phyloP scores from a whole-genome alignment of 2,797 vertebrate species.

The Linurgus olivaceus region DNA sequence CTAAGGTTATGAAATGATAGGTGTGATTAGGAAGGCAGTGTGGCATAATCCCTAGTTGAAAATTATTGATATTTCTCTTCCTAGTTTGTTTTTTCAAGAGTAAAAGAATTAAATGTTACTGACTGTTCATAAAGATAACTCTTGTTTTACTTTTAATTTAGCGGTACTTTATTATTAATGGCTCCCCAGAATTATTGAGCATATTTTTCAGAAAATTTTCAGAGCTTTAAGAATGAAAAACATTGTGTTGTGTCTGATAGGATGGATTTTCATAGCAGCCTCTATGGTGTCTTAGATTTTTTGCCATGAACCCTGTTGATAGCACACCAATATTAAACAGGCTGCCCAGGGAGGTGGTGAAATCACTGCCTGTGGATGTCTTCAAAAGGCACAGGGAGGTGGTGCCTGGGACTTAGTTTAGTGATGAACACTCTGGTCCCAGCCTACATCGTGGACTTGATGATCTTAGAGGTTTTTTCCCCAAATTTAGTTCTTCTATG shows the following conservation, averaged over 20 bases:
- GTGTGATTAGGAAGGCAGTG: not conserved
- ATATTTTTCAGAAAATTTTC: not conserved
- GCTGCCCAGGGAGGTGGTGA: not conserved
- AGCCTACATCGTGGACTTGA: not conserved
- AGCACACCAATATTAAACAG: not conserved
- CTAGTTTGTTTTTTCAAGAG: not conserved
- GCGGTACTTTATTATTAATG: not conserved
- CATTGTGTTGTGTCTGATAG: not conserved
- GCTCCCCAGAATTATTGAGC: not conserved
- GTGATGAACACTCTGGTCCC: rapidly evolving
- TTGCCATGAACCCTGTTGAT: not conserved
- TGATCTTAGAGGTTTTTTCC: not conserved
- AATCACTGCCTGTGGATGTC: not conserved
- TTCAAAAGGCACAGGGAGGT: rapidly evolving
- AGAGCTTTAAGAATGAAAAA: not conserved
- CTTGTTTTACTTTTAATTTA: not conserved
- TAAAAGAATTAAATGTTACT: not conserved
- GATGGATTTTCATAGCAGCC: not conserved
- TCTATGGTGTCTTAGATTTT: not conserved
- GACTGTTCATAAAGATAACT: not conserved
- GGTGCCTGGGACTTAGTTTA: not conserved
- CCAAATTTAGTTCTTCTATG: not conserved
- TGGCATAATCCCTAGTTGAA: not conserved
- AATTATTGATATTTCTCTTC: not conserved
- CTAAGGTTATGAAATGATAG: not conserved